Evolutionary conservation across 2,888 invertebrate genomes (phyloP).

Genomic region (Drosophila differens): DNA sequence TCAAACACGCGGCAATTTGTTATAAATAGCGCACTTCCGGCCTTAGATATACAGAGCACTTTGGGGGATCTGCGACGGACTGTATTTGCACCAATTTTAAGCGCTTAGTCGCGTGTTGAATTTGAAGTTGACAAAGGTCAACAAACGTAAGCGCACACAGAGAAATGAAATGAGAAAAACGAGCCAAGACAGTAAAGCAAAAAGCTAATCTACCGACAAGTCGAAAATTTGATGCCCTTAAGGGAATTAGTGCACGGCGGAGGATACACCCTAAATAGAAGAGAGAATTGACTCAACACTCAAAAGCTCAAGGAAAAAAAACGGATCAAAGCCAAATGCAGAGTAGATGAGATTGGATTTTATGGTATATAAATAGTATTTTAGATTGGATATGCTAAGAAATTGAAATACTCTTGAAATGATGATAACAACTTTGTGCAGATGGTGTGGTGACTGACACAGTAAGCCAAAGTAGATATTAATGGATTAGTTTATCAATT

Average conservation of each 20-base stretch:
- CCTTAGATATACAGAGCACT: slow-evolving; percentile 49
- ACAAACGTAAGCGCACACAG: slow-evolving; percentile 59
- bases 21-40: slow-evolving; percentile 81
- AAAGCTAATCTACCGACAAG: slow-evolving; percentile 58
- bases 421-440: neutral
- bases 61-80: slow-evolving; percentile 23
- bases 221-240: slow-evolving; percentile 59
- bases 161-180: slow-evolving; percentile 8
- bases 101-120: slow-evolving; percentile 76
- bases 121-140: slow-evolving; percentile 74
- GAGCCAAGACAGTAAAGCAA: slow-evolving; percentile 32
- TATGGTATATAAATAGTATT: slow-evolving; percentile 7
- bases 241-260: slow-evolving; percentile 38
- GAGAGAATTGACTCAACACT: slow-evolving; percentile 14
- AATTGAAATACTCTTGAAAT: slow-evolving; percentile 4
- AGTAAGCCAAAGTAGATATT: neutral
- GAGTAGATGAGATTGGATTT: slow-evolving; percentile 4
- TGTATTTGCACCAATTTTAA: slow-evolving; percentile 73
- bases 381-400: neutral
- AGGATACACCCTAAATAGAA: neutral
- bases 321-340: neutral
- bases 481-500: neutral
- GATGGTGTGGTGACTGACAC: neutral
- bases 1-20: slow-evolving; percentile 78
- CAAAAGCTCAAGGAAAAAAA: neutral